Evolutionary conservation across 2,797 vertebrate genomes (phyloP).

Genomic region (Miichthys miiuy): DNA sequence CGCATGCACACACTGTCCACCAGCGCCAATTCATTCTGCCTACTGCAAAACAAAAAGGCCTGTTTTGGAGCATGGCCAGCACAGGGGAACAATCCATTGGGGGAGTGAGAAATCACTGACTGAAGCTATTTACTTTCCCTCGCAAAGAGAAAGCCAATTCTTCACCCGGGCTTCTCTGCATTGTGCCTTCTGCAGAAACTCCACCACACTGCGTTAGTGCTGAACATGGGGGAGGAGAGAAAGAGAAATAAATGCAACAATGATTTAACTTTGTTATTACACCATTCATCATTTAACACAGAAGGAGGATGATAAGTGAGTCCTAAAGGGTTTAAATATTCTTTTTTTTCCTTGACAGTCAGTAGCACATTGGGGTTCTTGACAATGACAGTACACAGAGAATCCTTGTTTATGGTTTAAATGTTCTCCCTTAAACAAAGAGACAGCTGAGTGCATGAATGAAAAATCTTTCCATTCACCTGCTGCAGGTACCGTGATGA

Average conservation of each 20-base stretch:
- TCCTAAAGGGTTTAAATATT: conserved; percentile 8
- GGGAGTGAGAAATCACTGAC: conserved; percentile 77
- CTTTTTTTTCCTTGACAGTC: not conserved
- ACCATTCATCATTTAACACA: conserved; percentile 26
- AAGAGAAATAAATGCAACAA: conserved; percentile 20
- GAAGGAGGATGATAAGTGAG: conserved; percentile 3
- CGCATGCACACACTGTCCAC: conserved; percentile 39
- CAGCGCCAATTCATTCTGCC: conserved; percentile 56
- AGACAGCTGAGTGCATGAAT: not conserved
- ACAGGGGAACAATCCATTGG: conserved; percentile 68
- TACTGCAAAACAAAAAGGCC: conserved; percentile 70
- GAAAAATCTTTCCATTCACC: not conserved
- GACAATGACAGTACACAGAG: not conserved
- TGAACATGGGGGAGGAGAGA: not conserved
- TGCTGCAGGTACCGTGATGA: conserved; percentile 91
- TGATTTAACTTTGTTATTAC: conserved; percentile 21
- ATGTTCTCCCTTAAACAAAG: not conserved
- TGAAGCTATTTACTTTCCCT: conserved; percentile 76
- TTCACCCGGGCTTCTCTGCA: conserved; percentile 59
- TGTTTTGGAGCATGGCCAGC: conserved; percentile 68
- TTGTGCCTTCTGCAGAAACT: conserved; percentile 57
- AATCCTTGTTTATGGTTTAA: not conserved
- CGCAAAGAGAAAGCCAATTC: conserved; percentile 59
- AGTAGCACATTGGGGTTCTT: not conserved
- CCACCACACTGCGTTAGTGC: conserved; percentile 17